Percentiles rank a stretch among this genome's conserved stretches.
These are phyloP conservation scores for Eulemur macaco DNA, from an alignment of 2,113 vertebrate species.

Conservation along the genomic window DNA sequence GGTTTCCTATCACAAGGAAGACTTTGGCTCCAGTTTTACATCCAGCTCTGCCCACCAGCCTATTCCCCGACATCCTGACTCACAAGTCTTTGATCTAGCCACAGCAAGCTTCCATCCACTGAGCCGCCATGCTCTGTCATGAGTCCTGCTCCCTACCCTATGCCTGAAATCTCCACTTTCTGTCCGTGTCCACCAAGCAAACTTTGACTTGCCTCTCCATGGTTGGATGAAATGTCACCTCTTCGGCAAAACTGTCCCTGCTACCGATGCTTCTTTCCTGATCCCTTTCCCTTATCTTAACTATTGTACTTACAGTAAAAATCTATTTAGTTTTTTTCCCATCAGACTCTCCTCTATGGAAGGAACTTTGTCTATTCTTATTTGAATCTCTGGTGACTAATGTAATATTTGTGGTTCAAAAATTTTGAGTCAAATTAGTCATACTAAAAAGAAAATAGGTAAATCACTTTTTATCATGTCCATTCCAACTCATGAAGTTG, in stretches of 20 bases:
- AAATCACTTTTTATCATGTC: neutral
- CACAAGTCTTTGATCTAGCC: neutral
- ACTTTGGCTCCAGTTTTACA: neutral
- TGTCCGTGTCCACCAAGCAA: neutral
- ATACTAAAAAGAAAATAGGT: neutral
- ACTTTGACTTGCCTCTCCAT: neutral
- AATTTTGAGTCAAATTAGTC: conserved; percentile 6
- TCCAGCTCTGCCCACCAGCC: neutral
- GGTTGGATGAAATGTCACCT: neutral
- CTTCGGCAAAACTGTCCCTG: neutral
- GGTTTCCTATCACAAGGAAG: neutral
- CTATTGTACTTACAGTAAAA: neutral
- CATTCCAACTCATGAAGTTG: neutral
- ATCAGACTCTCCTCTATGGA: neutral
- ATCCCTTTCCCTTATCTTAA: neutral
- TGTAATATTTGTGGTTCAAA: conserved; percentile 2
- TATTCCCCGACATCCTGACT: neutral
- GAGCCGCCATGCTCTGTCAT: neutral
- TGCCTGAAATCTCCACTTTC: neutral
- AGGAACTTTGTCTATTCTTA: neutral
- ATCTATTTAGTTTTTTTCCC: neutral
- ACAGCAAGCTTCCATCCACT: neutral
- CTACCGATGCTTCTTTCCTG: neutral
- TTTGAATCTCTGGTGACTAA: neutral
- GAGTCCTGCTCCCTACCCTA: neutral